These are phyloP conservation scores for Deladenus siricidicola DNA, from an alignment of 2,888 invertebrate genomes.

Conservation along the genomic window DNA sequence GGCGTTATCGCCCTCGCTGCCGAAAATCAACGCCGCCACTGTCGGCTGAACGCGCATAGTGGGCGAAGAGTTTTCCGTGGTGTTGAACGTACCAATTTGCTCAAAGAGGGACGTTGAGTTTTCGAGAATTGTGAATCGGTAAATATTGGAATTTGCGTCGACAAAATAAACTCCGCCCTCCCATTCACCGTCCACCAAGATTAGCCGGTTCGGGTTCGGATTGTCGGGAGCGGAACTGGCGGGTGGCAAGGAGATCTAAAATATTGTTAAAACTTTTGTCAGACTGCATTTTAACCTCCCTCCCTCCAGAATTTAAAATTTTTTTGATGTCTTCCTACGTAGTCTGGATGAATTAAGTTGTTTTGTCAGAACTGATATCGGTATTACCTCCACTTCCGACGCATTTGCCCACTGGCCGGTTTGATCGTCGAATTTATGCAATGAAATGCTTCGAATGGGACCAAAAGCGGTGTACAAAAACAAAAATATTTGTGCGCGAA, in stretches of 20 bases:
- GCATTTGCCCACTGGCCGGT: neutral
- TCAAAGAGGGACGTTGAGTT: neutral
- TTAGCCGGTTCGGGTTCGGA: neutral
- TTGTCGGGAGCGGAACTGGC: too few species aligned
- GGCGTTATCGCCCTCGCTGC: neutral
- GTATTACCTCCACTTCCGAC: neutral
- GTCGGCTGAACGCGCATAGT: neutral
- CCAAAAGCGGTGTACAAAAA: conserved; percentile 4
- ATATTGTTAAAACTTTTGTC: neutral
- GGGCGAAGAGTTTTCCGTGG: neutral
- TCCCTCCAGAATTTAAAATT: too few species aligned
- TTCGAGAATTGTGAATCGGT: neutral
- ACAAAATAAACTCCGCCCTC: conserved; percentile 3
- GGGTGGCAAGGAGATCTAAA: too few species aligned
- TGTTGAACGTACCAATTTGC: neutral
- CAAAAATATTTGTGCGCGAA: neutral
- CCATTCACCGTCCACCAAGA: neutral
- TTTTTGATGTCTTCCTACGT: too few species aligned
- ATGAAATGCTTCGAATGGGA: neutral
- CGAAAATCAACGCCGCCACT: neutral
- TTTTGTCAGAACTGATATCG: neutral
- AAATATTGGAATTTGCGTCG: neutral
- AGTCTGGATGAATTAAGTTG: too few species aligned
- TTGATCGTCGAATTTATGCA: neutral
- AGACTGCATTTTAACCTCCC: too few species aligned